These are phyloP conservation scores for Oryzias dopingdopingensis DNA, from an alignment of 2,797 vertebrate genomes.

Conservation along the genomic window DNA sequence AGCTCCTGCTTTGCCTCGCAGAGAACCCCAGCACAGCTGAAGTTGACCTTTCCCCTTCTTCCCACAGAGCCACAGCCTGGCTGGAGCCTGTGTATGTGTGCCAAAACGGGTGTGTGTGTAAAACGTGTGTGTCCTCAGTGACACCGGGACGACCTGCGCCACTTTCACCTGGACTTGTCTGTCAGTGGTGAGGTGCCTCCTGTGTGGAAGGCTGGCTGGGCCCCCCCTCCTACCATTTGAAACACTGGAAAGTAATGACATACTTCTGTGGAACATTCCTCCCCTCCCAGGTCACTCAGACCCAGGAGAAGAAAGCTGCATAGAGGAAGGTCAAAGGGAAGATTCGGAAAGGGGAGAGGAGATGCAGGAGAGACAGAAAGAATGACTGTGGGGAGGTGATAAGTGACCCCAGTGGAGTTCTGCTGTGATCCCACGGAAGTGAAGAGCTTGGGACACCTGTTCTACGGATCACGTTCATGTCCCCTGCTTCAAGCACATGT, in stretches of 20 bases:
- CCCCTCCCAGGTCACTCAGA: conserved; percentile 55
- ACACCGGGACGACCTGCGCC: conserved; percentile 57
- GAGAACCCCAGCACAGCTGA: conserved; percentile 50
- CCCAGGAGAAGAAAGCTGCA: conserved; percentile 33
- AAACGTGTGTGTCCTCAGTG: conserved; percentile 45
- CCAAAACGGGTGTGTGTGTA: conserved; percentile 7
- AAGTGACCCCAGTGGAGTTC: conserved; percentile 25
- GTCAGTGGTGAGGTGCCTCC: conserved; percentile 54
- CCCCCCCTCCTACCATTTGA: conserved; percentile 16
- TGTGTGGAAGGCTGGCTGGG: neutral
- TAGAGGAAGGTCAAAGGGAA: conserved; percentile 14
- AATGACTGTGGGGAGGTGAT: conserved; percentile 14
- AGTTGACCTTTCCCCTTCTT: conserved; percentile 58
- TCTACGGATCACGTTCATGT: conserved; percentile 44
- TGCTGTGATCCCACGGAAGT: conserved; percentile 34
- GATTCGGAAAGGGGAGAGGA: conserved; percentile 11
- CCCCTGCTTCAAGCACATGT: neutral
- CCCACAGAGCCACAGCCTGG: conserved; percentile 51
- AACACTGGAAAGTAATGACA: conserved; percentile 54
- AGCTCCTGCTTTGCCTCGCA: conserved; percentile 42
- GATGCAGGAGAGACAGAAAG: conserved; percentile 18
- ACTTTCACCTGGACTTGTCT: conserved; percentile 76
- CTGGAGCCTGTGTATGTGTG: conserved; percentile 56
- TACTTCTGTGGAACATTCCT: conserved; percentile 53
- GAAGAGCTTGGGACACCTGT: conserved; percentile 66